Evolutionary conservation across 2,888 invertebrate species (phyloP).

Genomic region (Trachelus tabidus): DNA sequence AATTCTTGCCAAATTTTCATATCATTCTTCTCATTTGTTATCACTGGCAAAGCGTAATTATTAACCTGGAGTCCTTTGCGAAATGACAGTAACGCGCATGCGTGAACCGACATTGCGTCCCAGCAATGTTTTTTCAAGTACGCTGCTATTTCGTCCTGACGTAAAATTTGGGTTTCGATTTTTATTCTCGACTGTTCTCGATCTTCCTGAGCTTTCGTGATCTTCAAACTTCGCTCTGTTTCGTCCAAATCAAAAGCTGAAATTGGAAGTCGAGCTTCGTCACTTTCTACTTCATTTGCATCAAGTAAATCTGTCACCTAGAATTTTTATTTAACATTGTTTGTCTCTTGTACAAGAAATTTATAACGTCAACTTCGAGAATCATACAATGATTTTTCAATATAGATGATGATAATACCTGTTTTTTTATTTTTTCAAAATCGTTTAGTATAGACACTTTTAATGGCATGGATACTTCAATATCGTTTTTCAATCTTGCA

Average conservation of each 20-base stretch:
- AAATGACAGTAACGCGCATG: conserved; percentile 61
- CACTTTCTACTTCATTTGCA: conserved; percentile 69
- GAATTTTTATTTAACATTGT: neutral
- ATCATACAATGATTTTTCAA: no score
- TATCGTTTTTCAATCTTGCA: conserved; percentile 33
- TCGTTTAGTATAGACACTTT: conserved; percentile 57
- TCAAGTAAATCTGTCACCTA: conserved; percentile 64
- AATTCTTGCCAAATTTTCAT: conserved; percentile 63
- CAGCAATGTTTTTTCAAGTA: conserved; percentile 72
- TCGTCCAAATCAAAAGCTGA: conserved; percentile 73
- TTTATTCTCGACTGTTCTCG: conserved; percentile 67
- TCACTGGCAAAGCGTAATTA: conserved; percentile 68
- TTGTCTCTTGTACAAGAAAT: neutral
- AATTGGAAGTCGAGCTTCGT: conserved; percentile 71
- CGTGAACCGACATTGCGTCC: conserved; percentile 69
- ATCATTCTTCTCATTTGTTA: conserved; percentile 63
- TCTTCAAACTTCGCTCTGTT: conserved; percentile 65
- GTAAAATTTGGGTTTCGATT: conserved; percentile 69
- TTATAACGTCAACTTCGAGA: neutral
- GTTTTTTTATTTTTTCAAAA: conserved; percentile 55
- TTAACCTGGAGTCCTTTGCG: conserved; percentile 66
- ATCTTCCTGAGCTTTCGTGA: conserved; percentile 62
- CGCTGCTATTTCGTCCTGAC: conserved; percentile 70
- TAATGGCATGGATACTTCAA: conserved; percentile 44
- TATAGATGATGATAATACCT: conserved; percentile 30